Conservation (phyloP, 2,888 invertebrate species). For the Pheosia tremula region DNA sequence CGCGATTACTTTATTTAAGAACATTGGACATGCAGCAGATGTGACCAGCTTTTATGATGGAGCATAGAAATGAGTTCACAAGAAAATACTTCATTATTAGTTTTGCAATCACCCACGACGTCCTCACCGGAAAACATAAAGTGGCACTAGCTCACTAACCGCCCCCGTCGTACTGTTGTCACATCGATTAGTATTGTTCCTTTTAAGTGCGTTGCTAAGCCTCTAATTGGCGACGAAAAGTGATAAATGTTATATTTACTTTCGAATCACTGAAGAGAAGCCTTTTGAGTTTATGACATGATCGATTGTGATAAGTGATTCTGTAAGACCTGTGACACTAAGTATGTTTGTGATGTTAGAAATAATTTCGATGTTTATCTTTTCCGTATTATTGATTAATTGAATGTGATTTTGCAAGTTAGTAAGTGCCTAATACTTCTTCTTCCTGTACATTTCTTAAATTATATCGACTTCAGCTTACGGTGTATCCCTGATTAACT, state of each 20-base stretch:
- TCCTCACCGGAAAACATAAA: slow-evolving; percentile 1
- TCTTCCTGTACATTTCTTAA: no score
- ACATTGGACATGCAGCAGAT: background rate
- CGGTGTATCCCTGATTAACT: no score
- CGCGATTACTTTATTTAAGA: no score
- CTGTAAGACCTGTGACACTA: slow-evolving; percentile 2
- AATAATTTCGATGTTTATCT: slow-evolving; percentile 3
- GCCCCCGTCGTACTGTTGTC: slow-evolving; percentile 17
- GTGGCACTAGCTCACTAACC: slow-evolving; percentile 4
- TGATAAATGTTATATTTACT: slow-evolving; percentile 22
- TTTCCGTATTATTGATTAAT: background rate
- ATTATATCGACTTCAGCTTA: no score
- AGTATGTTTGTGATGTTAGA: background rate
- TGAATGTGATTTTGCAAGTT: background rate
- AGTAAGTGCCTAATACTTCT: no score
- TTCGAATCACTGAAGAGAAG: slow-evolving; percentile 13
- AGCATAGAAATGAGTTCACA: slow-evolving; percentile 9
- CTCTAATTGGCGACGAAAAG: slow-evolving; percentile 28
- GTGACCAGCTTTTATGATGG: background rate
- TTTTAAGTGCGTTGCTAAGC: slow-evolving; percentile 24
- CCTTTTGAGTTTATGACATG: slow-evolving; percentile 9
- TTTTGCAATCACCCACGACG: background rate
- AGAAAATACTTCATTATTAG: slow-evolving; percentile 5
- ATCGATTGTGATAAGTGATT: slow-evolving; percentile 10
- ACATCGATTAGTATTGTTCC: slow-evolving; percentile 34